Evolutionary conservation across 2,113 vertebrate genomes (phyloP), one percentile per base, ranked within the genome.

Genomic region (Hypomesus transpacificus): DNA sequence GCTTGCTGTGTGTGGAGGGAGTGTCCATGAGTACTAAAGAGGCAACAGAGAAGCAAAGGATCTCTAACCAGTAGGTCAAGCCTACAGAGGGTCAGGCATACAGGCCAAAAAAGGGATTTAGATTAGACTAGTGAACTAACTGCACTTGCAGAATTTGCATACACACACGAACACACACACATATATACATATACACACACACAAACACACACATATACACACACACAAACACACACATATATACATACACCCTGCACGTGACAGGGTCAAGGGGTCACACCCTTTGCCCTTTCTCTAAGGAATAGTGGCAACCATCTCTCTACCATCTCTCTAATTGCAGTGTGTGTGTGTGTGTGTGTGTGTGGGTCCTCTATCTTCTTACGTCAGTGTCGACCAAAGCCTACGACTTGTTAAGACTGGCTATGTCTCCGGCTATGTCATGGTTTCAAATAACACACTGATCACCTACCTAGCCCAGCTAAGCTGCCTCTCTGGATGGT

Each of bases 51-150:
- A 62, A 57, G 56, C 74, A 18, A 61, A 73, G 57, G 69, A 74
- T 78, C 71, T 34, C 78, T 75, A 58, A 75, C 62, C 76, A 75
- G 14, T n/a, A n/a, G n/a, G n/a, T n/a, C n/a, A n/a, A n/a, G n/a
- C n/a, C n/a, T n/a, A n/a, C n/a, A n/a, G n/a, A n/a, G n/a, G n/a
- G n/a, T n/a, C n/a, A n/a, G n/a, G n/a, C n/a, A n/a, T n/a, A n/a
- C n/a, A n/a, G n/a, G n/a, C n/a, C n/a, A n/a, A n/a, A n/a, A n/a
- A n/a, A n/a, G 16, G 4, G 14, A 71, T 62, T 52, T 61, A 8
- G 52, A 50, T 18, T 51, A 51, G 18, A 52, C 16, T 31, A 46
- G 24, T 52, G 52, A 24, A 24, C 24, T 24, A 24, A 24, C 24
- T 24, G 24, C 24, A 24, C 24, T 24, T 24, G 24, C 24, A 24